phyloP scores from a whole-genome alignment of 2,113 vertebrate genomes.

The Thamnophis sirtalis region DNA sequence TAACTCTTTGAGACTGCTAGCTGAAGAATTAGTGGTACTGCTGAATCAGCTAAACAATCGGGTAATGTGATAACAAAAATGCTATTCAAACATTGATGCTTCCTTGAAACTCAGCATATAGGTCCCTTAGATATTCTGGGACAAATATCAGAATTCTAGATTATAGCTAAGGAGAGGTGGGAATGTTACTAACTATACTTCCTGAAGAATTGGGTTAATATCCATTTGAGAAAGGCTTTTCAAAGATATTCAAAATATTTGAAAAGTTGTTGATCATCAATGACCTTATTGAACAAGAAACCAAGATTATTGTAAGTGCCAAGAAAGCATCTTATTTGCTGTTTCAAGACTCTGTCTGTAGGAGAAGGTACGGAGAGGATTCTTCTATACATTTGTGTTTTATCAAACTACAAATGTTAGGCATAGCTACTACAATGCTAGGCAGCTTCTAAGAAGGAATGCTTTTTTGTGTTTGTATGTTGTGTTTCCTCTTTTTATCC shows the following conservation, averaged over 20 bases:
- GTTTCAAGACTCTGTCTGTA: not conserved
- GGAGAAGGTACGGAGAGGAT: not conserved
- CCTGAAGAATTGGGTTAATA: not conserved
- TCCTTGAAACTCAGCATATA: not conserved
- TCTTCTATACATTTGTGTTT: not conserved
- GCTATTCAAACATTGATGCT: not conserved
- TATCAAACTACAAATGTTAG: not conserved
- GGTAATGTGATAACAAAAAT: not conserved
- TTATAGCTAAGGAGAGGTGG: not conserved
- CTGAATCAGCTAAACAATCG: not conserved
- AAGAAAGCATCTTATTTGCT: not conserved
- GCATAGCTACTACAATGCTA: not conserved
- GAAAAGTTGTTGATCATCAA: not conserved
- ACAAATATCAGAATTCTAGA: not conserved
- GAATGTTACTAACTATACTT: not conserved
- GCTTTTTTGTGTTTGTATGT: not conserved
- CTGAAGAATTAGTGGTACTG: not conserved
- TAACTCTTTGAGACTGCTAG: not conserved
- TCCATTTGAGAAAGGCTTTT: not conserved
- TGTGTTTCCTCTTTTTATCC: not conserved
- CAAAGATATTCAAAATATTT: not conserved
- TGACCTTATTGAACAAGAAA: not conserved
- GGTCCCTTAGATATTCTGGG: not conserved
- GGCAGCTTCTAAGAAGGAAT: not conserved
- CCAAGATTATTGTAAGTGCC: rapidly evolving